Evolutionary conservation across 2,113 vertebrate species (phyloP), one percentile per base, ranked within the genome.

Genomic region (Mesembrinibis cayennensis): DNA sequence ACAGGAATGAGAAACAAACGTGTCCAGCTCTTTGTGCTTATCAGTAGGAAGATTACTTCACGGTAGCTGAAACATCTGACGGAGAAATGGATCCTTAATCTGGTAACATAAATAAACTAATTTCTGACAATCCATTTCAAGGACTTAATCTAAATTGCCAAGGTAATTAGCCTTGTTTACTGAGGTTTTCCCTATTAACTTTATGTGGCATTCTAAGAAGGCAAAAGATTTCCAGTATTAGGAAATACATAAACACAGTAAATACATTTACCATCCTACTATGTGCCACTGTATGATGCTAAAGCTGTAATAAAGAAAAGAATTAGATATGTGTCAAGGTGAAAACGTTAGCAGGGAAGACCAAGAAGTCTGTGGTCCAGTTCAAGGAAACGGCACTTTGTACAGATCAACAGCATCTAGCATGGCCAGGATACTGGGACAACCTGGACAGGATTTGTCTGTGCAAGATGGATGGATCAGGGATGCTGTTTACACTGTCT

Each of bases 121-220:
- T 93, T 97, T 95, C 87, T 96, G 89, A 76, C 81, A 91, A 95
- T 82, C 74, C 65, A 65, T 90, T 95, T 97, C 74, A 71, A 83
- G 65, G 72, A 84, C 53, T 83, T 94, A 81, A 91, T 86, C 55
- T 89, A 94, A 83, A 86, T 65, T 90, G 52, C 61, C 45, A 62
- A 76, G 52, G 61, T 88, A 94, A 97, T 96, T 88, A 96, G 38
- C 49, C n/a, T 78, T 81, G 29, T 88, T 95, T 91, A 77, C 50
- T 59, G 56, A 94, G 12, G 45, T 73, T 82, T 80, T 30, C 58
- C 34, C 59, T 90, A 81, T 83, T 92, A 88, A 87, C 49, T 91
- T 92, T 82, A 71, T 70, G 82, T 77, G 30, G 11, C 34, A 40
- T 89, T 91, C 72, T 71, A 82, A 91, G 58, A n/a, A 40, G 30